Evolutionary conservation across 2,888 invertebrate species (phyloP).

Genomic region (Margaritifera margaritifera): DNA sequence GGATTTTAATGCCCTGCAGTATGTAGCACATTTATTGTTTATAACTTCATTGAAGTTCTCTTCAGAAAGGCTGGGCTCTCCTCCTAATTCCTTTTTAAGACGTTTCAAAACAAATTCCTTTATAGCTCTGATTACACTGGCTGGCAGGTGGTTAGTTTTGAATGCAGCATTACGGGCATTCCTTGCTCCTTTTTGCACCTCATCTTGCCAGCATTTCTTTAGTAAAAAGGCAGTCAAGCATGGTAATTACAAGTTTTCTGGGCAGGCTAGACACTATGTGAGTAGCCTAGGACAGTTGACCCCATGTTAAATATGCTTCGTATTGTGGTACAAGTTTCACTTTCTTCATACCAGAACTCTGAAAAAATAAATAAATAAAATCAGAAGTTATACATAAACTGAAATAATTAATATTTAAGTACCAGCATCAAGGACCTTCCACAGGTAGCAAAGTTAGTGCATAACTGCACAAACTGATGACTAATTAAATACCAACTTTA

Average conservation of each 20-base stretch:
- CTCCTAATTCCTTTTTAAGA: conserved; percentile 1
- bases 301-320: conserved; percentile 7
- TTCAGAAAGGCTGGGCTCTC: too few relatives aligned
- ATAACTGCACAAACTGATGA: too few relatives aligned
- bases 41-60: conserved; percentile 14
- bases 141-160: background rate
- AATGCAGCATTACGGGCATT: conserved; percentile 12
- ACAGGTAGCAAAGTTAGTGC: too few relatives aligned
- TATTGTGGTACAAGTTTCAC: too few relatives aligned
- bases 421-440: too few relatives aligned
- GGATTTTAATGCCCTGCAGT: conserved; percentile 8
- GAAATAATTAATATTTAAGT: too few relatives aligned
- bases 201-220: conserved; percentile 10
- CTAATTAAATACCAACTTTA: too few relatives aligned
- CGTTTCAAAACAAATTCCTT: conserved; percentile 6
- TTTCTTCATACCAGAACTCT: conserved; percentile 12
- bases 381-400: too few relatives aligned
- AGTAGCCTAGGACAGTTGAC: conserved; percentile 9
- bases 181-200: conserved; percentile 10
- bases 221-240: conserved; percentile 8
- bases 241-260: conserved; percentile 8
- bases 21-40: conserved; percentile 17
- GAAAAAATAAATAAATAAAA: conserved; percentile 14
- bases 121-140: conserved; percentile 2
- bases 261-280: conserved; percentile 1